These are phyloP conservation scores for Arizona elegans DNA, from an alignment of 2,113 vertebrate species.

Conservation along the genomic window DNA sequence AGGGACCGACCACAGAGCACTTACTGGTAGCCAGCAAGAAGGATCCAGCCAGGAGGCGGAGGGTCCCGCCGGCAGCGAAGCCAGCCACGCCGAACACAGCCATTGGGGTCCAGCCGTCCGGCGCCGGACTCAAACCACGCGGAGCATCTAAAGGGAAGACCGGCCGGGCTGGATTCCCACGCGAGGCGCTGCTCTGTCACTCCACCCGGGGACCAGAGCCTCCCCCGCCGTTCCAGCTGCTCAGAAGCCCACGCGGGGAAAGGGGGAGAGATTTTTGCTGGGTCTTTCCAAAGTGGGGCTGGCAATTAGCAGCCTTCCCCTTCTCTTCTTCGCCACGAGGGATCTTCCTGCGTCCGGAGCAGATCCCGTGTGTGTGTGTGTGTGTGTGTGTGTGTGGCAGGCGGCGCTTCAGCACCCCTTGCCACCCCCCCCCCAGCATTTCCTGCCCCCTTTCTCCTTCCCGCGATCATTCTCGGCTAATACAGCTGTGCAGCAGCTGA, in stretches of 20 bases:
- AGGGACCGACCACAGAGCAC: conserved; percentile 3
- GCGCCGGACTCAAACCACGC: neutral
- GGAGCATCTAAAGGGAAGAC: neutral
- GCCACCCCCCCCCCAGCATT: conserved; percentile 49
- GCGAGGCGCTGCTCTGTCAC: neutral
- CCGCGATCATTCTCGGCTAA: conserved; percentile 62
- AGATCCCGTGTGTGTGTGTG: neutral
- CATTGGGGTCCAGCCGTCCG: neutral
- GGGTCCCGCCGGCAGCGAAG: conserved; percentile 34
- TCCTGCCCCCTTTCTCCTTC: conserved; percentile 66
- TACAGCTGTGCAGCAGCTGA: conserved; percentile 46
- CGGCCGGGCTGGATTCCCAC: no score
- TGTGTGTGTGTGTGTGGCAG: neutral
- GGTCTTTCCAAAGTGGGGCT: neutral
- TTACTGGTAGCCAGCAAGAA: conserved; percentile 52
- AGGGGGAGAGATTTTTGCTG: neutral
- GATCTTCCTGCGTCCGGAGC: conserved; percentile 9
- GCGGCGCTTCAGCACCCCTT: conserved; percentile 36
- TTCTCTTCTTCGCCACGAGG: conserved; percentile 22
- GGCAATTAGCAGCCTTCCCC: accelerated
- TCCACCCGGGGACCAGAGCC: neutral
- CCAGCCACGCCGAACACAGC: conserved; percentile 19
- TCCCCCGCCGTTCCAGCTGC: neutral
- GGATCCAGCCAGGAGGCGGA: conserved; percentile 38
- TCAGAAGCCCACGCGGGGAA: no score